Percentiles rank a stretch among this genome's conserved stretches.
These are phyloP conservation scores for Candidula unifasciata DNA, from an alignment of 2,888 invertebrate species.

Conservation along the genomic window DNA sequence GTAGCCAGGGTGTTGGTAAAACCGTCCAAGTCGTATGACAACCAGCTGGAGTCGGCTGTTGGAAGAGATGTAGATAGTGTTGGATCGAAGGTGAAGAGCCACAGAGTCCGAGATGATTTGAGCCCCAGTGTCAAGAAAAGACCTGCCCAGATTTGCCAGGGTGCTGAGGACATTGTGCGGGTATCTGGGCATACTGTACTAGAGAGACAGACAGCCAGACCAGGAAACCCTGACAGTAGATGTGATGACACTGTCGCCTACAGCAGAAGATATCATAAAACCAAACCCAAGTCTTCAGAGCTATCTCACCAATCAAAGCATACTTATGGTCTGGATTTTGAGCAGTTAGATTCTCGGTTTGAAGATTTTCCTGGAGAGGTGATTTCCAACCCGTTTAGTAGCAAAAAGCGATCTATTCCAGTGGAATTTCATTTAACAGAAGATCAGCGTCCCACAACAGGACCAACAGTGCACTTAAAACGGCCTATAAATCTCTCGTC, in stretches of 20 bases:
- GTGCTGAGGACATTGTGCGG: no score
- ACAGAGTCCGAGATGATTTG: slow-evolving; percentile 13
- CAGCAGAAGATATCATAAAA: not conserved
- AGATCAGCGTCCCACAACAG: slow-evolving; percentile 22
- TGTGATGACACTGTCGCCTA: not conserved
- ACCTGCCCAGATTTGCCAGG: not conserved
- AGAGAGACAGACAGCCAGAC: not conserved
- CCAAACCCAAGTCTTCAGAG: not conserved
- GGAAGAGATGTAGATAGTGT: not conserved
- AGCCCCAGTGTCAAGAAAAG: not conserved
- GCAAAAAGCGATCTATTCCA: slow-evolving; percentile 1
- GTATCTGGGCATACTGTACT: not conserved
- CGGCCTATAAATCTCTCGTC: slow-evolving; percentile 32
- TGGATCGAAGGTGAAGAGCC: no score
- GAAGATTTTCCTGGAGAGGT: not conserved
- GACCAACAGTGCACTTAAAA: not conserved
- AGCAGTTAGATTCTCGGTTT: not conserved
- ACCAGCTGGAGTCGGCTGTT: slow-evolving; percentile 37
- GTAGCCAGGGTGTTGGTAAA: not conserved
- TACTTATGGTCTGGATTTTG: not conserved
- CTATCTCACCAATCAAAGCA: not conserved
- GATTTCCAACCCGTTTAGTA: not conserved
- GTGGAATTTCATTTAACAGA: slow-evolving; percentile 33
- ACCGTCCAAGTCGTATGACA: slow-evolving; percentile 44
- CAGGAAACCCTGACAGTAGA: not conserved